Conservation (phyloP, 1,140 invertebrate genomes). For the Oryzaephilus surinamensis region DNA sequence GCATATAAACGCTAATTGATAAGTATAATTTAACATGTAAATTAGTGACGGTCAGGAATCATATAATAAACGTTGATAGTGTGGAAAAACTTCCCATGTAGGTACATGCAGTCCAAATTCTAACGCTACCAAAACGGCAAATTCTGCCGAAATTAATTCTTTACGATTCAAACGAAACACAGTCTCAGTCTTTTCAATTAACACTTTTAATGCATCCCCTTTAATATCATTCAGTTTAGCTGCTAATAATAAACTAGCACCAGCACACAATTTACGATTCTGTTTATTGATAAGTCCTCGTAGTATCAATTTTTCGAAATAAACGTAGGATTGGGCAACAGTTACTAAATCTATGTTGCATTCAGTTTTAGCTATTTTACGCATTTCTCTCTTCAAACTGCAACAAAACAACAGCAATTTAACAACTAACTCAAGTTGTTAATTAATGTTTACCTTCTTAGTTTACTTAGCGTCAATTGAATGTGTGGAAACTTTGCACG, state of each 20-base stretch:
- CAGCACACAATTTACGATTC: constrained; percentile 90
- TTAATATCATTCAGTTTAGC: constrained; percentile 96
- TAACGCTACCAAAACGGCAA: constrained; percentile 86
- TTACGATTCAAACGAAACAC: constrained; percentile 84
- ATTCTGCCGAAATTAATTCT: constrained; percentile 84
- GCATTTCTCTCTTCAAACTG: constrained; percentile 91
- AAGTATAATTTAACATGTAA: no score
- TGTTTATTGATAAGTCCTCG: constrained; percentile 88
- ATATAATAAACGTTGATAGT: constrained; percentile 86
- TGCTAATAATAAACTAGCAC: constrained; percentile 84
- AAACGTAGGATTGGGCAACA: constrained; percentile 92
- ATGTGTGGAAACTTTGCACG: constrained; percentile 90
- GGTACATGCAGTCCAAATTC: constrained; percentile 91
- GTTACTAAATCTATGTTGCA: constrained; percentile 79
- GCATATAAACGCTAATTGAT: no score
- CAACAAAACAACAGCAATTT: constrained; percentile 11
- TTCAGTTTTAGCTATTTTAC: constrained; percentile 83
- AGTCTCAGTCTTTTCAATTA: constrained; percentile 87
- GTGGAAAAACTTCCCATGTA: constrained; percentile 83
- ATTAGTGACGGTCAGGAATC: constrained; percentile 55
- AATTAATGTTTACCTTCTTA: constrained; percentile 64
- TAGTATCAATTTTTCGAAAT: constrained; percentile 93
- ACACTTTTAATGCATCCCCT: constrained; percentile 69
- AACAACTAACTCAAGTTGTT: constrained; percentile 1
- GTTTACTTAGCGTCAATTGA: constrained; percentile 91